These are phyloP conservation scores for Papilio glaucus DNA, from an alignment of 1,140 invertebrate genomes.

Conservation along the genomic window DNA sequence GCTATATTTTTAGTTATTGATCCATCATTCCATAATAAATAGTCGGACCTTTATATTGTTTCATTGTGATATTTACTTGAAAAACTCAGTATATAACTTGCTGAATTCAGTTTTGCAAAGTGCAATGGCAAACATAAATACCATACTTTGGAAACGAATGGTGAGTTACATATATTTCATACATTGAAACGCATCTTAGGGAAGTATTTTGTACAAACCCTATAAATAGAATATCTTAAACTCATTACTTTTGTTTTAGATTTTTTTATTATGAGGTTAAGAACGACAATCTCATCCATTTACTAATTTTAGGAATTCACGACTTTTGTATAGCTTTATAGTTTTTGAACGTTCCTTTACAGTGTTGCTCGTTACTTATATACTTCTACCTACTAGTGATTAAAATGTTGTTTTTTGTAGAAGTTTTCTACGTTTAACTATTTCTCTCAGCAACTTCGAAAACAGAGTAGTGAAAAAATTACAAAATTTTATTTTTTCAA, in stretches of 20 bases:
- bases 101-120: background rate
- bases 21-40: conserved; percentile 21
- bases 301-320: background rate
- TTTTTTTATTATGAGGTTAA: conserved; percentile 19
- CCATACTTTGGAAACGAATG: conserved; percentile 66
- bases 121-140: conserved; percentile 68
- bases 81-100: background rate
- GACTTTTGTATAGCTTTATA: background rate
- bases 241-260: background rate
- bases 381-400: too few species aligned
- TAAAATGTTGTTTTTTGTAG: background rate
- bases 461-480: background rate
- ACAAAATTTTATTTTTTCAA: background rate
- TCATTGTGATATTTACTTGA: conserved; percentile 29
- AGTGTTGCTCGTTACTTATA: background rate
- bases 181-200: background rate
- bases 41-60: conserved; percentile 36
- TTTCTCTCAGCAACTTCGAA: background rate
- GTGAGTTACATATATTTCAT: conserved; percentile 52
- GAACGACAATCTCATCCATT: background rate
- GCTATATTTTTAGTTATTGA: conserved; percentile 37
- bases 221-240: too few species aligned
- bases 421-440: background rate
- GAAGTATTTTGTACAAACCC: conserved; percentile 2
- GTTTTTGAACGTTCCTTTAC: background rate